Percentiles rank a stretch among this genome's conserved stretches.
Conservation (phyloP, 2,797 vertebrate species). For the Onychomys arenicola region DNA sequence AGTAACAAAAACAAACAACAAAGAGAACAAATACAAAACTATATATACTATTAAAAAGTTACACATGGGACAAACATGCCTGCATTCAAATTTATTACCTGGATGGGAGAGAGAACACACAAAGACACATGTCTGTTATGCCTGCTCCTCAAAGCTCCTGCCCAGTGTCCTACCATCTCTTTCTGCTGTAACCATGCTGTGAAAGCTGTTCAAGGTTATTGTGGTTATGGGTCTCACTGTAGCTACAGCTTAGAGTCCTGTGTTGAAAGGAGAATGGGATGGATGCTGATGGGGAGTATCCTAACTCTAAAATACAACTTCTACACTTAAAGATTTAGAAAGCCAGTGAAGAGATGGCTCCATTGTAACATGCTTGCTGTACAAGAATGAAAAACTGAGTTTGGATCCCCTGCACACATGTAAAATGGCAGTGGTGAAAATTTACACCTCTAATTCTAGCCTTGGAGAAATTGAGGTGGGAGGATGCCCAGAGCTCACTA, state of each 20-base stretch:
- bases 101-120: neutral
- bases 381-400: neutral
- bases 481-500: neutral
- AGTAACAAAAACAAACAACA: neutral
- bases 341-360: neutral
- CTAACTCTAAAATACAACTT: neutral
- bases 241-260: neutral
- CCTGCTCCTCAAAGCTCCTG: neutral
- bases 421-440: neutral
- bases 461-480: neutral
- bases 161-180: neutral
- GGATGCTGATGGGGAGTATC: neutral
- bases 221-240: neutral
- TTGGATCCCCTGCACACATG: too few species aligned
- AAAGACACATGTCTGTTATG: neutral
- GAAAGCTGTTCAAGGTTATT: neutral
- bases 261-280: neutral
- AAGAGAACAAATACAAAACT: neutral
- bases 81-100: too few species aligned
- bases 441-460: neutral
- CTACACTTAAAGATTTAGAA: neutral
- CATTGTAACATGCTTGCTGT: neutral
- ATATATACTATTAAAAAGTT: neutral
- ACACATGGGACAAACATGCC: neutral
- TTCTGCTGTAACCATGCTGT: neutral